phyloP scores from a whole-genome alignment of 2,888 invertebrate genomes.

The Nemotelus pantherinus region DNA sequence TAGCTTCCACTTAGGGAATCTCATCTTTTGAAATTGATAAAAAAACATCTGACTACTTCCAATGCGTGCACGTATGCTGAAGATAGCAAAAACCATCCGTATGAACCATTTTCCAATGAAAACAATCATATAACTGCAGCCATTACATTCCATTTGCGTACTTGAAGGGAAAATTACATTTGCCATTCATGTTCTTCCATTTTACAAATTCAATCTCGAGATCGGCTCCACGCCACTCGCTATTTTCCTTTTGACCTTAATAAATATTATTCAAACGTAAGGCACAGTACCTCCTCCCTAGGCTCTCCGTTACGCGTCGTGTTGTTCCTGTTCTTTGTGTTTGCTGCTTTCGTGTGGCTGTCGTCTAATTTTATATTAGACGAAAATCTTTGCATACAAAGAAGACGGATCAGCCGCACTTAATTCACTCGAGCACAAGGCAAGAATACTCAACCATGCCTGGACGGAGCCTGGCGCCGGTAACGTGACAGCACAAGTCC shows the following conservation, averaged over 20 bases:
- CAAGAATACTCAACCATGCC: background rate
- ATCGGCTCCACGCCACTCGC: background rate
- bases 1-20: too few species aligned
- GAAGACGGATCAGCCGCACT: constrained; percentile 25
- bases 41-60: too few species aligned
- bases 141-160: constrained; percentile 17
- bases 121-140: constrained; percentile 3
- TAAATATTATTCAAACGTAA: background rate
- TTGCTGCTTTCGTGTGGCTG: background rate
- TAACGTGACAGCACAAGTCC: too few species aligned
- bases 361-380: constrained; percentile 34
- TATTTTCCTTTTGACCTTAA: constrained; percentile 4
- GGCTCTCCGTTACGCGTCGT: background rate
- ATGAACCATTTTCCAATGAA: background rate
- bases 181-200: constrained; percentile 5
- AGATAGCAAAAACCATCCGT: too few species aligned
- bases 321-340: background rate
- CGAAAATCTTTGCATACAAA: constrained; percentile 38
- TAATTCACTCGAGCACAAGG: constrained; percentile 35
- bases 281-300: background rate
- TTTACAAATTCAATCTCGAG: constrained; percentile 24
- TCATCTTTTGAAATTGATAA: too few species aligned
- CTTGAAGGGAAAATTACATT: constrained; percentile 22
- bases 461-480: too few species aligned
- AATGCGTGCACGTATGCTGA: too few species aligned